Percentiles rank a stretch among this genome's conserved stretches.
Conservation (phyloP, 2,113 vertebrate species). For the Camelus dromedarius region DNA sequence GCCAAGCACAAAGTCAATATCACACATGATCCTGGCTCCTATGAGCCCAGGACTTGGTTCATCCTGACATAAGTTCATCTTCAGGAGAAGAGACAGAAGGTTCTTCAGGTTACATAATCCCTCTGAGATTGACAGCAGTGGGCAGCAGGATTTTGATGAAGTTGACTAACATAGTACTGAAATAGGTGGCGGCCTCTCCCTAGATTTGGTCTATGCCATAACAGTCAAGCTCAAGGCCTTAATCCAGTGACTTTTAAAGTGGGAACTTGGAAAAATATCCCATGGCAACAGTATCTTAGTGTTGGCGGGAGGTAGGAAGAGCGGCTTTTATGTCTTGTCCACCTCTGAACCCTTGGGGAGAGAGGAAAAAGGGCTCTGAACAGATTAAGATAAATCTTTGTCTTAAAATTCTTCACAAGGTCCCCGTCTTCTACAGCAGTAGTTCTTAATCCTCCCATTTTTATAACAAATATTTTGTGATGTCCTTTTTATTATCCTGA, state of each 20-base stretch:
- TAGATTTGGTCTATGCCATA: background rate
- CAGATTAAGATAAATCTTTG: background rate
- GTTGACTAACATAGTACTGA: background rate
- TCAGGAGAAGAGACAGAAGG: background rate
- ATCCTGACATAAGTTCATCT: background rate
- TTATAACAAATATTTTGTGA: conserved; percentile 5
- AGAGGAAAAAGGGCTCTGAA: background rate
- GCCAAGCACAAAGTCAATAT: background rate
- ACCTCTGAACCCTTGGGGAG: background rate
- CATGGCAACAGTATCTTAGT: background rate
- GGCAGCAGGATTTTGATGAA: background rate
- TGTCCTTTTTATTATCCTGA: background rate
- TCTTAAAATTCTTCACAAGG: background rate
- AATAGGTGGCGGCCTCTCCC: background rate
- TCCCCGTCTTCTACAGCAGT: background rate
- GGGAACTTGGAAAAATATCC: background rate
- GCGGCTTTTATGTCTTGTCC: background rate
- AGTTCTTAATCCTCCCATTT: background rate
- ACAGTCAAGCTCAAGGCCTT: background rate
- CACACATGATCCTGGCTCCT: background rate
- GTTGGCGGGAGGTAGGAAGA: background rate
- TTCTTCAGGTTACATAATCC: background rate
- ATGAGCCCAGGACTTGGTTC: background rate
- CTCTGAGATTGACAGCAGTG: background rate
- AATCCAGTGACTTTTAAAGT: background rate